Percentiles rank a stretch among this genome's conserved stretches.
Conservation (phyloP, 1,140 invertebrate genomes). For the Drosophila baimaii region DNA sequence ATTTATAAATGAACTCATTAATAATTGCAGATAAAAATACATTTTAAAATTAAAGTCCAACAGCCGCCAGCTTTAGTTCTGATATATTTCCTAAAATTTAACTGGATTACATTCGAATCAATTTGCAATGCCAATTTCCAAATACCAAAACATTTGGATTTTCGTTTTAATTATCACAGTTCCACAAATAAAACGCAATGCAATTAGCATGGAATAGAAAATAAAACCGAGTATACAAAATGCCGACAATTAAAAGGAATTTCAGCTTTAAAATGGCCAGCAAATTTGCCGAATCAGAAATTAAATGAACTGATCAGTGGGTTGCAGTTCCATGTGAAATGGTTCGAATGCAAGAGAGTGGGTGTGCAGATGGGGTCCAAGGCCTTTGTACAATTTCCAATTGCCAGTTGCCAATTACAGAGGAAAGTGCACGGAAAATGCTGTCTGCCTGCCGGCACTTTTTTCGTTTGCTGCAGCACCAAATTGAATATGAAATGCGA, state of each 20-base stretch:
- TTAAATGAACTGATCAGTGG: slow-evolving; percentile 73
- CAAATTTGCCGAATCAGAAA: slow-evolving; percentile 57
- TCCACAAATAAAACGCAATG: slow-evolving; percentile 42
- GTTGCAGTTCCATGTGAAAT: slow-evolving; percentile 60
- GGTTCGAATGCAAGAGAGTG: slow-evolving; percentile 3
- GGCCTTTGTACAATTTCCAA: slow-evolving; percentile 46
- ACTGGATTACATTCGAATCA: slow-evolving; percentile 43
- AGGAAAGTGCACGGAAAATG: slow-evolving; percentile 39
- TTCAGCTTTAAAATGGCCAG: slow-evolving; percentile 43
- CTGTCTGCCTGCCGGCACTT: slow-evolving; percentile 47
- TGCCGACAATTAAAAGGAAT: slow-evolving; percentile 40
- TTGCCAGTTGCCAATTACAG: slow-evolving; percentile 41
- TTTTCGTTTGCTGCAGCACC: slow-evolving; percentile 18
- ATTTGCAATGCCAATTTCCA: slow-evolving; percentile 31
- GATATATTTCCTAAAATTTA: slow-evolving; percentile 12
- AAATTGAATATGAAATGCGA: slow-evolving; percentile 66
- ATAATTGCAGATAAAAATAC: neutral
- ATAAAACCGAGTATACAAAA: slow-evolving; percentile 36
- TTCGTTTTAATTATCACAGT: slow-evolving; percentile 40
- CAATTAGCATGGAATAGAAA: slow-evolving; percentile 52
- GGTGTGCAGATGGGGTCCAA: slow-evolving; percentile 7
- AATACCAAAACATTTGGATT: slow-evolving; percentile 44
- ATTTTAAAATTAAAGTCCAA: neutral
- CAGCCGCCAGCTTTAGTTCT: slow-evolving; percentile 5
- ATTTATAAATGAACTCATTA: neutral